Conservation (phyloP, 2,888 invertebrate genomes). For the Sepiola atlantica region DNA sequence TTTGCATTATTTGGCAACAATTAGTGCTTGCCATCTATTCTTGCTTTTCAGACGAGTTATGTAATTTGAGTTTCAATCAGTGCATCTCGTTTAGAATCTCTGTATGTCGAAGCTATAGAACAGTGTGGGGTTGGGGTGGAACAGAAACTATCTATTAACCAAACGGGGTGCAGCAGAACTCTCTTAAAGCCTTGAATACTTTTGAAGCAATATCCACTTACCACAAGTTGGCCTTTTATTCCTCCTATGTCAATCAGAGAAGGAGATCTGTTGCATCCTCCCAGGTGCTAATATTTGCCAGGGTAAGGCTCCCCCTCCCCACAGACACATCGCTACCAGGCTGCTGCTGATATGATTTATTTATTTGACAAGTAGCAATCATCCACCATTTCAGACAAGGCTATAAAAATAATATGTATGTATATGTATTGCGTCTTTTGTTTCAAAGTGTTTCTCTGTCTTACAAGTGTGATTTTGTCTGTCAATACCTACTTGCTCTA, state of each 20-base stretch:
- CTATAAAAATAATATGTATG: neutral
- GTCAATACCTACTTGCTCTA: neutral
- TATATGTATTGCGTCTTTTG: neutral
- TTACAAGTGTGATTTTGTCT: neutral
- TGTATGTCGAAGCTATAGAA: too few relatives aligned
- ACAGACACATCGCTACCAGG: neutral
- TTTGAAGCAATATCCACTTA: neutral
- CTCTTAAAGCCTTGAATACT: neutral
- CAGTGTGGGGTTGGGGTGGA: neutral
- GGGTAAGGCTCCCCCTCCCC: neutral
- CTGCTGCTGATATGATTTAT: neutral
- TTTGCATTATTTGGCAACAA: too few relatives aligned
- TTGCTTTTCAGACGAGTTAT: too few relatives aligned
- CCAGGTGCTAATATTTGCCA: neutral
- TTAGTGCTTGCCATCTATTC: too few relatives aligned
- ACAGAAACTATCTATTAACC: neutral
- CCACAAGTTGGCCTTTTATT: neutral
- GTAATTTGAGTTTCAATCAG: too few relatives aligned
- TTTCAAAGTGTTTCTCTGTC: neutral
- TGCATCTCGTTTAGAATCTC: too few relatives aligned
- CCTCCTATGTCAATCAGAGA: neutral
- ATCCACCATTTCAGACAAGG: neutral
- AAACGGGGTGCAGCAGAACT: neutral
- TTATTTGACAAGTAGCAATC: neutral
- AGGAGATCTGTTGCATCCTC: neutral